Base-by-base conservation (phyloP, 64 coral and sea anemone genomes). In the Montipora cactus region DNA sequence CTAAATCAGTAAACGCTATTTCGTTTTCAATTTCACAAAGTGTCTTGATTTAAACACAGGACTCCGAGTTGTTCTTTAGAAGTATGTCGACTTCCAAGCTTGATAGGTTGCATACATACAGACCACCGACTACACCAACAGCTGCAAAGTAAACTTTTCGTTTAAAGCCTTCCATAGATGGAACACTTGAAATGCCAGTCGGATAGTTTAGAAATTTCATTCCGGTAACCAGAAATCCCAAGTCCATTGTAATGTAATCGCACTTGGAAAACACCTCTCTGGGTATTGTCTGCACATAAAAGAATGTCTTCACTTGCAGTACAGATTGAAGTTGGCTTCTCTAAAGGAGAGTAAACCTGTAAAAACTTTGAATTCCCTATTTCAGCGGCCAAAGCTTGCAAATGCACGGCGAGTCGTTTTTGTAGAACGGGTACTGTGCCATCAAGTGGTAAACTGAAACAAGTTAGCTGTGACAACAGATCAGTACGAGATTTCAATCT, bases 101-200 rank as follows among this genome's bases (percentile, higher is more conserved):
- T 78, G 74, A 50, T 44, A 87, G 67, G 84, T 74, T 74, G 49
- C 84, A 87, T 45, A 3, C 11, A 74, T 74, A 74, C 22, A 89
- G 18, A 5, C 87, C 49, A 12, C 23, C 71, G 0, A 72, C 87
- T 89, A 50, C 77, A 89, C 72, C 68, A 89, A 50, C 61, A 76
- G 87, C 87, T 76, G 73, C 71, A 47, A 89, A 89, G 87, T 89
- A 89, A 76, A n/a, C 87, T 77, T 71, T 76, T 72, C 59, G 87
- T 50, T 72, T 20, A 47, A 77, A 1, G 10, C 76, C 87, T 64
- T 76, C 75, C 19, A 88, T 46, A 88, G 86, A 88, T 88, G 75
- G 49, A 76, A 88, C 19, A 76, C 71, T 66, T 76, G 86, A 88
- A 47, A 88, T 5, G 71, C 57, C 70, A 76, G 75, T 53, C 48